Base-by-base conservation (phyloP, 2,113 vertebrate species). In the Rhinoptilus africanus region DNA sequence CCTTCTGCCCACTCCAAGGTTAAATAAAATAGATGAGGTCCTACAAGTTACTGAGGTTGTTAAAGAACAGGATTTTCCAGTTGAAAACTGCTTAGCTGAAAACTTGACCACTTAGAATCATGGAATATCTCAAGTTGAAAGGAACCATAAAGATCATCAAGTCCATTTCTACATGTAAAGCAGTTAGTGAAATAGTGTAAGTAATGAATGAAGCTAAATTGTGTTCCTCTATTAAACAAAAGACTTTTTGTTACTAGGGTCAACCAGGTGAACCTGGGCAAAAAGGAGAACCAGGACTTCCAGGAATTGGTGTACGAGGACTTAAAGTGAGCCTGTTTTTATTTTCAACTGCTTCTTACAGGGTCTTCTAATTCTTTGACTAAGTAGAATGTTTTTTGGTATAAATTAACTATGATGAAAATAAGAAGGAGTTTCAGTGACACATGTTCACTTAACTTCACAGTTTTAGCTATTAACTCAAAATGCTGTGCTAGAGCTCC, bases 321-420 rank as follows among this genome's bases (percentile, higher is more conserved):
- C 96, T 94, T 28, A 99, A 98, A 98, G 99, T 99, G 94, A 98
- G 89, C 54, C 50, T 28, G 10, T 34, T 82, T 79, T 80, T 78
- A 27, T 57, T 84, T 78, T 60, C 57, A 50, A n/a, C 77, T 83
- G 27, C n/a, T 84, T 30, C 54, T 88, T 75, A 27, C 16, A 47
- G 23, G 8, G 12, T 57, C 50, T 64, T 93, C 71, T 74, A 35
- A 71, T 75, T 80, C 35, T 88, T 91, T 35, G 17, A 35, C 6
- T 56, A 41, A 45, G 24, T 41, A n/a, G 43, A 54, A 35, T 28
- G 45, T 26, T 26, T 85, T 90, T 53, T 63, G 4, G 7, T 64
- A 17, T 88, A 77, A 74, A 82, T 75, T 18, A 30, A 23, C 22
- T 71, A 26, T 45, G 35, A 72, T 48, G 8, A 50, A 84, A 82